Base-by-base conservation (phyloP, 2,888 invertebrate genomes). In the Caenorhabditis drosophilae region DNA sequence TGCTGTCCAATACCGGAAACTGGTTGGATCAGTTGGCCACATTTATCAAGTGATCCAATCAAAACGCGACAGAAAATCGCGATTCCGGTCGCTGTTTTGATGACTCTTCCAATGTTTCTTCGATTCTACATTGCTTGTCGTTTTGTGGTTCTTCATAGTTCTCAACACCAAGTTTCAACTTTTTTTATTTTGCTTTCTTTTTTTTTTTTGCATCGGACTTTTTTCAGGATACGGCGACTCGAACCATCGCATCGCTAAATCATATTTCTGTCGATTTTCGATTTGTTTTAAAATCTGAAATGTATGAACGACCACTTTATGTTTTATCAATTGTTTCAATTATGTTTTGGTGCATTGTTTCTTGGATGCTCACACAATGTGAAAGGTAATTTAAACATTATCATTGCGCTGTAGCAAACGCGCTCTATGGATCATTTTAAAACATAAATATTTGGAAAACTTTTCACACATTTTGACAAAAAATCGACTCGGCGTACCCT, bases 91-190 rank as follows among this genome's bases (percentile, higher is more conserved):
- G 96, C 97, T 86, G 93, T 97, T 83, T 91, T 95, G 78, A 89
- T 98, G 82, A 96, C 96, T 82, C 88, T 98, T 86, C 97, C 97
- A 84, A 98, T 99, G 98, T 99, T 98, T 89, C 90, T 96, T 86
- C 90, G 98, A 85, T 90, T 97, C 84, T 98, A 98, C 88, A 89
- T 98, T 85, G 95, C 98, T 87, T 95, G 95, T 88, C 90, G 98
- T 84, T 97, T 96, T 83, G 96, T 98, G 95, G 89, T 99, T 84
- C 89, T 98, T 82, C 98, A 98, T 88, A 95, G 95, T 87, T 94
- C 96, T 89, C 89, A 97, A 44, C 54, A 64, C 34, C 64, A 64
- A 26, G 80, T 79, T 22, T n/a, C n/a, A n/a, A n/a, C n/a, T n/a
- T n/a, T n/a, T n/a, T n/a, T n/a, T n/a, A n/a, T n/a, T n/a, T n/a